A percentile compares a stretch with the other conserved stretches of the same genome.
phyloP scores from a whole-genome alignment of 1,140 invertebrate genomes.

The Drosophila eugracilis region DNA sequence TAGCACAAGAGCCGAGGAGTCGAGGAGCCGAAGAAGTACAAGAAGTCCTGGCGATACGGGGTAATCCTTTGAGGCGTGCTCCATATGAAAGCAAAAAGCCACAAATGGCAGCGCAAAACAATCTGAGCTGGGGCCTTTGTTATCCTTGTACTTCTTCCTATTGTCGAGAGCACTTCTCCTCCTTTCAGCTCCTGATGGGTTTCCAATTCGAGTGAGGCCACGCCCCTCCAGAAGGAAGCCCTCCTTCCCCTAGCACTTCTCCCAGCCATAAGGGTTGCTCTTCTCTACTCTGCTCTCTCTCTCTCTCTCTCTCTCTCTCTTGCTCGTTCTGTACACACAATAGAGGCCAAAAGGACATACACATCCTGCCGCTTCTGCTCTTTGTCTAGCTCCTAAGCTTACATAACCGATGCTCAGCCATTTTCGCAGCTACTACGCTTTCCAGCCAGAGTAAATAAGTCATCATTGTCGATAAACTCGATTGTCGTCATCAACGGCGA shows the following conservation, averaged over 20 bases:
- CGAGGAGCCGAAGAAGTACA: neutral
- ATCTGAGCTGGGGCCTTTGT: slow-evolving; percentile 58
- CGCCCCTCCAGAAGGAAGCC: slow-evolving; percentile 50
- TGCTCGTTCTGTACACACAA: slow-evolving; percentile 35
- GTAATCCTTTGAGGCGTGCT: slow-evolving; percentile 78
- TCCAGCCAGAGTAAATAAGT: slow-evolving; percentile 70
- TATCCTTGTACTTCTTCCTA: slow-evolving; percentile 76
- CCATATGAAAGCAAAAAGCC: slow-evolving; percentile 79
- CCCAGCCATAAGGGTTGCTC: slow-evolving; percentile 67
- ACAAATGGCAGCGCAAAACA: slow-evolving; percentile 84
- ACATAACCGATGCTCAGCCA: slow-evolving; percentile 46
- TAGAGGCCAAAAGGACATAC: slow-evolving; percentile 69
- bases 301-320: slow-evolving; percentile 4
- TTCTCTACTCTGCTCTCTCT: slow-evolving; percentile 21
- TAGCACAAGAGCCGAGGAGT: slow-evolving; percentile 19
- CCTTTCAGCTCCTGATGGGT: slow-evolving; percentile 53
- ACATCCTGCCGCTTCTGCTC: neutral
- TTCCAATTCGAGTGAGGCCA: slow-evolving; percentile 76
- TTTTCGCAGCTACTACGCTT: slow-evolving; percentile 38
- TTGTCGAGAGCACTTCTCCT: slow-evolving; percentile 68
- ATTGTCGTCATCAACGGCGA: slow-evolving; percentile 81
- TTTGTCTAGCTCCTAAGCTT: slow-evolving; percentile 49
- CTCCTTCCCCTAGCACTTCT: slow-evolving; percentile 53
- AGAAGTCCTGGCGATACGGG: slow-evolving; percentile 28
- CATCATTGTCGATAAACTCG: slow-evolving; percentile 74